A percentile compares a stretch with the other conserved stretches of the same genome.
Evolutionary conservation across 2,888 invertebrate genomes (phyloP).

Genomic region (Andrena bicolor): DNA sequence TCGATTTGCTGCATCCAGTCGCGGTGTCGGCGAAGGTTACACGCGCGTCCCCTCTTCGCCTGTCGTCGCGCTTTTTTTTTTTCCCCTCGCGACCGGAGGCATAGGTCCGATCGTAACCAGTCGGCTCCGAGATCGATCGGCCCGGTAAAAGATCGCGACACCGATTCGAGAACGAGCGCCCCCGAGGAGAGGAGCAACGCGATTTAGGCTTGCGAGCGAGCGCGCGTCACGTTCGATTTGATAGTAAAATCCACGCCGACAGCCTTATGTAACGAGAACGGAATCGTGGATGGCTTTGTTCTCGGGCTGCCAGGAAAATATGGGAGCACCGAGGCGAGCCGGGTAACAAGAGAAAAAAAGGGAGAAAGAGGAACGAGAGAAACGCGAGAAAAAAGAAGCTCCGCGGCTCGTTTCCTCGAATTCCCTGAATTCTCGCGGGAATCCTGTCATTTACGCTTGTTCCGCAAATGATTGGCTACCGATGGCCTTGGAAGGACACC

Average conservation of each 20-base stretch:
- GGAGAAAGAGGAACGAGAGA: neutral
- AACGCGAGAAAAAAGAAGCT: neutral
- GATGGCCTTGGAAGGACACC: slow-evolving; percentile 56
- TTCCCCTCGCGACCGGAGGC: neutral
- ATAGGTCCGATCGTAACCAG: too few relatives aligned
- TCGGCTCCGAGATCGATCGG: neutral
- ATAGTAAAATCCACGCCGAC: neutral
- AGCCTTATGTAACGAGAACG: neutral
- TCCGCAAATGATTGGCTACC: slow-evolving; percentile 43
- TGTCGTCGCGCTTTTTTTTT: neutral
- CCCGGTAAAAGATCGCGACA: slow-evolving; percentile 7
- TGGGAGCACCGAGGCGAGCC: neutral
- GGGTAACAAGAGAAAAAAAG: neutral
- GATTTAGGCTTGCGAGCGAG: slow-evolving; percentile 3
- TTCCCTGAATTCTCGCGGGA: slow-evolving; percentile 32
- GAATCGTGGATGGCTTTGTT: neutral
- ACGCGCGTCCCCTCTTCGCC: neutral
- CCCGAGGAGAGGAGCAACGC: neutral
- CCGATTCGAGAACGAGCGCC: slow-evolving; percentile 13
- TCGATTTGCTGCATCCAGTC: slow-evolving; percentile 34
- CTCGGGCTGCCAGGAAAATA: neutral
- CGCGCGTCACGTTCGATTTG: neutral
- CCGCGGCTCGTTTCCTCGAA: neutral
- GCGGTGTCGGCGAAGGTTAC: slow-evolving; percentile 25
- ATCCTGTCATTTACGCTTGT: slow-evolving; percentile 53